These are phyloP conservation scores for Alethe diademata DNA, from an alignment of 2,113 vertebrate genomes.

Conservation along the genomic window DNA sequence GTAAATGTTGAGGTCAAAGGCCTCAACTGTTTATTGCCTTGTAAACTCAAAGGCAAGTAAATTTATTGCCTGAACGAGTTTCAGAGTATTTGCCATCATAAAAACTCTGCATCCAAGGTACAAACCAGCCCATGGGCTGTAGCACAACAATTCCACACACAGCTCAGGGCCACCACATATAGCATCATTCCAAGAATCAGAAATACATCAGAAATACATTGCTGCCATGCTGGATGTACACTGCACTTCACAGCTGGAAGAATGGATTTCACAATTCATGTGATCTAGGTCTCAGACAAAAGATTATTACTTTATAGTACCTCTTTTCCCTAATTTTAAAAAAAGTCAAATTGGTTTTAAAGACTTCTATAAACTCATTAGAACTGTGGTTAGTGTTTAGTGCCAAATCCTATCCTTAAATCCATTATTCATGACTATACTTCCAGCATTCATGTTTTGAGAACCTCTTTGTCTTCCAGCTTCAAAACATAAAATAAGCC, in stretches of 20 bases:
- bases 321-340: neutral
- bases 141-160: slow-evolving; percentile 39
- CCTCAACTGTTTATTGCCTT: slow-evolving; percentile 84
- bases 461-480: neutral
- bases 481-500: neutral
- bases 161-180: neutral
- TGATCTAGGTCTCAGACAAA: neutral
- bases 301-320: neutral
- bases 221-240: neutral
- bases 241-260: neutral
- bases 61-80: slow-evolving; percentile 82
- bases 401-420: neutral
- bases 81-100: slow-evolving; percentile 79
- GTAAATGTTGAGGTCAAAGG: slow-evolving; percentile 84
- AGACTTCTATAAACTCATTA: neutral
- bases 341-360: neutral
- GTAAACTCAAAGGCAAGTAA: slow-evolving; percentile 85
- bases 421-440: neutral
- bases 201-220: neutral
- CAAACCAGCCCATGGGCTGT: slow-evolving; percentile 63
- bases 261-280: neutral
- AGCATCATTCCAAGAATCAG: slow-evolving; percentile 47
- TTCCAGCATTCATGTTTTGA: neutral
- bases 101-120: slow-evolving; percentile 74
- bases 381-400: neutral